These are phyloP conservation scores for Ptilorrhoa leucosticta DNA, from an alignment of 2,113 vertebrate genomes.

Conservation along the genomic window DNA sequence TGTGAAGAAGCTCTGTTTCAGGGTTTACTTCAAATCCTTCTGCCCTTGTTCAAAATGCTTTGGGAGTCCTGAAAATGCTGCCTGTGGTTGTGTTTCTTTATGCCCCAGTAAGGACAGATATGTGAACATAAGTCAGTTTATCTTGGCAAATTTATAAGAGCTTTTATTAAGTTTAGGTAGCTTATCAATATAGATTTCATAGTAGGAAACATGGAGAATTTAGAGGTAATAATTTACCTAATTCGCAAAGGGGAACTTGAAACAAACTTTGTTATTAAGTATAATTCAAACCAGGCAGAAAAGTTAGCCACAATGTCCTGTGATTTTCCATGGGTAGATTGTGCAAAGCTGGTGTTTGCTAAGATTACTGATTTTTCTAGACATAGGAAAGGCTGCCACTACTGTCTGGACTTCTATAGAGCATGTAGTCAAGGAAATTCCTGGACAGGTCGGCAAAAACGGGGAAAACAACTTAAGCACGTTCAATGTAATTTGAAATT, in stretches of 20 bases:
- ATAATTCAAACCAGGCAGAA: neutral
- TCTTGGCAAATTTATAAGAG: neutral
- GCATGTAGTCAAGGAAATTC: neutral
- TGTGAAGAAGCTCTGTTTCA: neutral
- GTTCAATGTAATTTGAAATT: neutral
- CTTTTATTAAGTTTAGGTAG: neutral
- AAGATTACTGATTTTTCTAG: neutral
- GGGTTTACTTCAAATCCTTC: neutral
- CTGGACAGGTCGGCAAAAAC: neutral
- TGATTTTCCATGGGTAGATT: neutral
- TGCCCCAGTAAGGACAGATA: neutral
- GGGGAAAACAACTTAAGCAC: neutral
- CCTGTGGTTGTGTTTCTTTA: neutral
- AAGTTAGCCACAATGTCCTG: neutral
- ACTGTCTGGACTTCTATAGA: neutral
- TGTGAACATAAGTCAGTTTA: neutral
- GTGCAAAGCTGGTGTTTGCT: neutral
- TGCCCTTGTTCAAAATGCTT: neutral
- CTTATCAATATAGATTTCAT: neutral
- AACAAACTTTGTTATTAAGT: neutral
- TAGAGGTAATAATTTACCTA: neutral
- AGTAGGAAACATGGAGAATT: neutral
- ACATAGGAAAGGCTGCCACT: neutral
- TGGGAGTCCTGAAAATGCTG: neutral
- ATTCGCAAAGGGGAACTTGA: neutral